phyloP scores from a whole-genome alignment of 2,113 vertebrate species.

The Scopus umbretta region DNA sequence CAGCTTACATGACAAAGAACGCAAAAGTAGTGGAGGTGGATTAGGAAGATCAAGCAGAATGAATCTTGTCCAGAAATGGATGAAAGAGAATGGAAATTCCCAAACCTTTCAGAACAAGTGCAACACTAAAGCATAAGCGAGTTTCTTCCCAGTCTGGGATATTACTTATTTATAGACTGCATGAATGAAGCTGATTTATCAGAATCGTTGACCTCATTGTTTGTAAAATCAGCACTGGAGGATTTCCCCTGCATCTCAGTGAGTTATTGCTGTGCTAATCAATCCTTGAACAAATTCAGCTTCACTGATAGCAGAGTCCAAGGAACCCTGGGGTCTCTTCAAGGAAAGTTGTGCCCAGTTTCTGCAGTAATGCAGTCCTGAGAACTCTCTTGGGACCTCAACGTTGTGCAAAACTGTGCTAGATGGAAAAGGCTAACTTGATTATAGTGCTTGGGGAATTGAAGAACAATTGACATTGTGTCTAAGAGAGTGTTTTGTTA shows the following conservation, averaged over 20 bases:
- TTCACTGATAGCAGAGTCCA: background rate
- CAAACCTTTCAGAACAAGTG: background rate
- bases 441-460: background rate
- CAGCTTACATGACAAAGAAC: background rate
- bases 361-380: background rate
- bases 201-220: background rate
- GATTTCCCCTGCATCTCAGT: background rate
- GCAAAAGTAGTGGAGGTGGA: background rate
- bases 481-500: background rate
- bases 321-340: background rate
- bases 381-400: background rate
- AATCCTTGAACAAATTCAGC: background rate
- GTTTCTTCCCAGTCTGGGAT: background rate
- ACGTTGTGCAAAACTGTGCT: background rate
- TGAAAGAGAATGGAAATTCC: slow-evolving; percentile 19
- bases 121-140: background rate
- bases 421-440: background rate
- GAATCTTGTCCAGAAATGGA: background rate
- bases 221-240: slow-evolving; percentile 17
- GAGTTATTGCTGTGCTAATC: slow-evolving; percentile 13
- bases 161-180: slow-evolving; percentile 33
- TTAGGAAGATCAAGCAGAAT: slow-evolving; percentile 14
- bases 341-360: background rate
- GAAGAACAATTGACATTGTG: background rate
- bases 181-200: slow-evolving; percentile 39